These are phyloP conservation scores for Rhea pennata DNA, from an alignment of 2,113 vertebrate species.

Conservation along the genomic window DNA sequence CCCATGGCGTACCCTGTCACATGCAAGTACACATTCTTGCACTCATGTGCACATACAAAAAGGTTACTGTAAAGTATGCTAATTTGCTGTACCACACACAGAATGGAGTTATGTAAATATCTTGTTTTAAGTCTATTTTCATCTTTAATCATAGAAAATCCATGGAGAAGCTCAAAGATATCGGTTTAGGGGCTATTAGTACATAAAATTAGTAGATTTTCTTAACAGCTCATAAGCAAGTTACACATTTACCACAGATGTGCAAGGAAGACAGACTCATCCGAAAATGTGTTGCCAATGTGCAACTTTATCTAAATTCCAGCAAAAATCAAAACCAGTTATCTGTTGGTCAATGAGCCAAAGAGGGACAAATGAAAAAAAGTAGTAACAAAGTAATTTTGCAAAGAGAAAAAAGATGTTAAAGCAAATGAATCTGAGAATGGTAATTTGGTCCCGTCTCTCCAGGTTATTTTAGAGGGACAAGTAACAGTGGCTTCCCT, in stretches of 20 bases:
- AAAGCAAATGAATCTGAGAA: neutral
- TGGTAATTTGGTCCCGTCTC: neutral
- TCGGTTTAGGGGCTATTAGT: neutral
- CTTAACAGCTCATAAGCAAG: neutral
- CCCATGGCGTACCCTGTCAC: too few species aligned
- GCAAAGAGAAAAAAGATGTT: neutral
- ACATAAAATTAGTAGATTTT: neutral
- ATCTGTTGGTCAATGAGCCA: neutral
- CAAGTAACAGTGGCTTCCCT: neutral
- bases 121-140: conserved; percentile 37
- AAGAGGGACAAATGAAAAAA: neutral
- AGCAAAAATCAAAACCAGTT: neutral
- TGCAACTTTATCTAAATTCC: neutral
- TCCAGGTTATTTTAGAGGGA: neutral
- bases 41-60: neutral
- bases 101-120: conserved; percentile 3
- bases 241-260: neutral
- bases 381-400: neutral
- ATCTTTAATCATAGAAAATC: conserved; percentile 49
- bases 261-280: neutral
- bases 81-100: neutral
- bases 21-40: too few species aligned
- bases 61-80: neutral
- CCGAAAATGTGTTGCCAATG: neutral
- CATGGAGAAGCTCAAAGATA: neutral